These are phyloP conservation scores for Noctuana brunneofusca DNA, from an alignment of 2,888 invertebrate genomes.

Conservation along the genomic window DNA sequence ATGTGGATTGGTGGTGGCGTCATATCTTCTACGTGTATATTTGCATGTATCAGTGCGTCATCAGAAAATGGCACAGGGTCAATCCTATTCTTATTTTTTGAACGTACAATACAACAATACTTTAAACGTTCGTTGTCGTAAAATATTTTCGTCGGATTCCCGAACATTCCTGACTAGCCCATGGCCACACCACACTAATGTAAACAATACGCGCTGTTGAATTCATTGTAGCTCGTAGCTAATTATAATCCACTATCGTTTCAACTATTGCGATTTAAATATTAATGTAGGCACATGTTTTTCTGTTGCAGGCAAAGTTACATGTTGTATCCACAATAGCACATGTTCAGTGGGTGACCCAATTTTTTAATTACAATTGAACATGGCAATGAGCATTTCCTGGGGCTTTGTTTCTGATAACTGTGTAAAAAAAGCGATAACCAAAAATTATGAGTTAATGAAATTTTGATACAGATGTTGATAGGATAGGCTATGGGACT, in stretches of 20 bases:
- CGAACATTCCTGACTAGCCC: not conserved
- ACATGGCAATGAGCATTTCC: not conserved
- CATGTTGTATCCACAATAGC: slow-evolving; percentile 5
- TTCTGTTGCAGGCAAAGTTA: slow-evolving; percentile 5
- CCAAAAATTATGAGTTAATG: not conserved
- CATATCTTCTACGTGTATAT: too few species aligned
- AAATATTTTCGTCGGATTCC: not conserved
- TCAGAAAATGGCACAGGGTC: too few species aligned
- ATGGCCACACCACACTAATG: not conserved
- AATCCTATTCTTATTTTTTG: too few species aligned
- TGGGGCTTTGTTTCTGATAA: not conserved
- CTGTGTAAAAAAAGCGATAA: not conserved
- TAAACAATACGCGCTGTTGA: slow-evolving; percentile 32
- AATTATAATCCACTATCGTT: slow-evolving; percentile 30
- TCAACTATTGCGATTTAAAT: slow-evolving; percentile 34
- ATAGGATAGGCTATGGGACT: not conserved
- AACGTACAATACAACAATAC: too few species aligned
- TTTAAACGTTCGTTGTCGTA: too few species aligned
- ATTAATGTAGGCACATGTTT: slow-evolving; percentile 22
- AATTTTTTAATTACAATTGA: not conserved
- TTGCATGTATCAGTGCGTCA: too few species aligned
- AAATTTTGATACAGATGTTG: not conserved
- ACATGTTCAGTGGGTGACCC: not conserved
- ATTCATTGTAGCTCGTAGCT: slow-evolving; percentile 11
- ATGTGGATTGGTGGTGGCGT: too few species aligned